These are phyloP conservation scores for human (Homo sapiens) DNA, from an alignment of 2,113 vertebrate species.

Conservation along the genomic window DNA sequence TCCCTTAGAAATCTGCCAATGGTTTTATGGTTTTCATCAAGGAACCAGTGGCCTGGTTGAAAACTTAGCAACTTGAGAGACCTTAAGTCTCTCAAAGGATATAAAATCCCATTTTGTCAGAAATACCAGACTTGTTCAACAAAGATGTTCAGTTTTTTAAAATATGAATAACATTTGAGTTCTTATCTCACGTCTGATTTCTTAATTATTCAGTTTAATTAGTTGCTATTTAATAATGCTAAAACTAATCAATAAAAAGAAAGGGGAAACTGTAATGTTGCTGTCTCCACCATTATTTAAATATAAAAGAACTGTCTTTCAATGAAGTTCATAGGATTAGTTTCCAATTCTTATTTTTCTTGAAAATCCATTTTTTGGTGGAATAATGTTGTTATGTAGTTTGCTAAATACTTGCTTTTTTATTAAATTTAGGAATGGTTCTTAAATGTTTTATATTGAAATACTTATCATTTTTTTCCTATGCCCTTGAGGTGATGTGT, in stretches of 20 bases:
- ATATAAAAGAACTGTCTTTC: neutral
- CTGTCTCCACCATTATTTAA: neutral
- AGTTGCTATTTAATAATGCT: neutral
- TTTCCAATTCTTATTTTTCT: conserved; percentile 14
- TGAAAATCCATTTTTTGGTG: neutral
- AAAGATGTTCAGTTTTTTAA: neutral
- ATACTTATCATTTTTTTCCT: neutral
- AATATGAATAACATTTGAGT: neutral
- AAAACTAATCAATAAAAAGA: neutral
- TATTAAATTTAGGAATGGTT: neutral
- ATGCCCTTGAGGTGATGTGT: neutral
- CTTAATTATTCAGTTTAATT: neutral
- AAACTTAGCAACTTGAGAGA: conserved; percentile 1
- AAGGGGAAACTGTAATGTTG: neutral
- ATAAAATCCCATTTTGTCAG: neutral
- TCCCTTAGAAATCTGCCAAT: neutral
- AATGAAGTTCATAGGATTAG: neutral
- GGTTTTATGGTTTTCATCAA: neutral
- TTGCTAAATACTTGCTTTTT: neutral
- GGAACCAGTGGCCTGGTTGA: neutral
- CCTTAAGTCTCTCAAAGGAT: neutral
- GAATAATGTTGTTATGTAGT: neutral
- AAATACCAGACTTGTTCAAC: conserved; percentile 8
- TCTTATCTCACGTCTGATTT: neutral
- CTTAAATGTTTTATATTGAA: neutral